Evolutionary conservation across 2,888 invertebrate species (phyloP).

Genomic region (Trachelus iudaicus): DNA sequence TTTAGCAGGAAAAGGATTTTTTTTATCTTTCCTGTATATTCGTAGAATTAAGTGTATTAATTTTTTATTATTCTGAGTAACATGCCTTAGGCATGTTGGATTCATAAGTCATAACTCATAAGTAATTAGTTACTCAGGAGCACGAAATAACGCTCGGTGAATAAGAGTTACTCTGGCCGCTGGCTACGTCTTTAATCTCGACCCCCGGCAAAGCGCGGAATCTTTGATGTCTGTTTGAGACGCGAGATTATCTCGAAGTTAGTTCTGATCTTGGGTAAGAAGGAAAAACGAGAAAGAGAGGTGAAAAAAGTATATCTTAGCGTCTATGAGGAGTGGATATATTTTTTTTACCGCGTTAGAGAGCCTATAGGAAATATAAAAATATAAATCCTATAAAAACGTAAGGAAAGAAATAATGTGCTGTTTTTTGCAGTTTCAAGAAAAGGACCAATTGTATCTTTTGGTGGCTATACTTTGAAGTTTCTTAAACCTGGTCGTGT

Average conservation of each 20-base stretch:
- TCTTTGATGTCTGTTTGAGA: constrained; percentile 8
- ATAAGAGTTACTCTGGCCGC: constrained; percentile 2
- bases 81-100: background rate
- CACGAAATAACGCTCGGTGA: background rate
- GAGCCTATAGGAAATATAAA: background rate
- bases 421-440: background rate
- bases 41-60: background rate
- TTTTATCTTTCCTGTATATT: background rate
- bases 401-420: background rate
- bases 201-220: background rate
- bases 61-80: background rate
- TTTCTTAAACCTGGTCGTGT: background rate
- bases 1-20: background rate
- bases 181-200: constrained; percentile 8
- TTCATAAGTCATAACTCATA: constrained; percentile 2
- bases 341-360: background rate
- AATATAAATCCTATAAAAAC: no score
- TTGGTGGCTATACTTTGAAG: background rate
- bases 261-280: background rate
- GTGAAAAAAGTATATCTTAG: background rate
- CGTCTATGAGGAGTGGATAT: background rate
- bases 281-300: background rate
- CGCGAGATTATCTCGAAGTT: background rate
- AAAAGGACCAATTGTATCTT: background rate
- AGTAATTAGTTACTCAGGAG: constrained; percentile 1